A percentile compares a stretch with the other conserved stretches of the same genome.
Conservation (phyloP, 2,797 vertebrate species). For the Enteromius radiatus region DNA sequence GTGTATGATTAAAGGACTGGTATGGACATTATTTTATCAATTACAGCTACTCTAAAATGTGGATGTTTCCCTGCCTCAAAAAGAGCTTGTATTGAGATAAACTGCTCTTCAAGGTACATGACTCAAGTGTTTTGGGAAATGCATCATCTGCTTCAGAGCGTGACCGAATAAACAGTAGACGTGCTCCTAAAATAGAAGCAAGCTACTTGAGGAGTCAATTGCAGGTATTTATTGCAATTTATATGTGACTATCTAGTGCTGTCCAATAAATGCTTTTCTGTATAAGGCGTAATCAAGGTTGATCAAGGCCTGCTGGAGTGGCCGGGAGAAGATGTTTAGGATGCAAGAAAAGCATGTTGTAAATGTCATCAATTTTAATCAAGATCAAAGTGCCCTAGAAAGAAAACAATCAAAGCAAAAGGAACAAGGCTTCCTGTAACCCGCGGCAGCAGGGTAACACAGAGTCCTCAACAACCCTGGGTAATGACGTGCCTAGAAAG, state of each 20-base stretch:
- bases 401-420: constrained; percentile 25
- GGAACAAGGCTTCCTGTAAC: background rate
- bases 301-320: background rate
- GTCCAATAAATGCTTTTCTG: background rate
- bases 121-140: background rate
- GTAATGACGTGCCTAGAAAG: background rate
- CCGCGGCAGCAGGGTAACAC: background rate
- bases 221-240: background rate
- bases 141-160: background rate
- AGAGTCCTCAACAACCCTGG: background rate
- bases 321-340: background rate
- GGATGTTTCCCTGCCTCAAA: background rate
- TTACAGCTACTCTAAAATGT: background rate
- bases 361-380: constrained; percentile 21
- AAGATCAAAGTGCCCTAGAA: constrained; percentile 19
- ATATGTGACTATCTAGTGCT: background rate
- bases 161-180: background rate
- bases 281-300: background rate
- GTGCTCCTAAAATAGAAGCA: background rate
- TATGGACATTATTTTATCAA: background rate
- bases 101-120: constrained; percentile 25
- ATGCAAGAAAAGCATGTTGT: constrained; percentile 35
- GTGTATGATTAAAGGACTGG: background rate
- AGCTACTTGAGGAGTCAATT: background rate
- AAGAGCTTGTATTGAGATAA: constrained; percentile 14